Base-by-base conservation (phyloP, 2,888 invertebrate species). In the Leptarthrus brevirostris region DNA sequence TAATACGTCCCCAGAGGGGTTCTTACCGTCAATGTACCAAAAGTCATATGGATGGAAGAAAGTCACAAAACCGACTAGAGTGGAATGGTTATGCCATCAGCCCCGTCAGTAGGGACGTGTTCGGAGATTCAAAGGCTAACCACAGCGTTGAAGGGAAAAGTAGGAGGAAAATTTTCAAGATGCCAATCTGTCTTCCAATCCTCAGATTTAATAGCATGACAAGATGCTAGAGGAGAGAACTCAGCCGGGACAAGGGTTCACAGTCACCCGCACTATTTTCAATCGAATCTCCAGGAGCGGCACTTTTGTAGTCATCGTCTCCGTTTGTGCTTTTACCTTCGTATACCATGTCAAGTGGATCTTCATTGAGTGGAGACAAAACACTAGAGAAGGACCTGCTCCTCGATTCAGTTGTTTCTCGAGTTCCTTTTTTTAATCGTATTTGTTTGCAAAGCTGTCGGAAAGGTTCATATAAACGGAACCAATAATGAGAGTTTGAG, bases 141-240 rank as follows among this genome's bases (percentile, higher is more conserved):
- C 64, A 47, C 72, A 72, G 72, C 44, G 16, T 26, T 24, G 24
- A 58, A 58, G 26, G 16, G 30, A 40, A 10, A 34, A 40, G 24
- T 26, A 47, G 47, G 20, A 14, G 53, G 44, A 47, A 72, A 58
- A 72, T 72, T 56, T 72, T 5, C 72, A 47, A 72, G 72, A 72
- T 72, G 72, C 72, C 72, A 72, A 72, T 72, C 72, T 72, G 58
- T 47, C 56, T 40, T n/a, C n/a, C n/a, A n/a, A n/a, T n/a, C 30
- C 53, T 47, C 58, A 47, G 72, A 56, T 18, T 58, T 72, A 56
- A 44, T 58, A 47, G 24, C 47, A 47, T 58, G 72, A 16, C 58
- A 47, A 40, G 47, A 66, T 12, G 47, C 44, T 47, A 30, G 16
- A 40, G 18, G 6, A 24, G 64, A 24, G 24, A 14, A 24, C 44